phyloP scores from a whole-genome alignment of 2,888 invertebrate species.

The Furcula furcula region DNA sequence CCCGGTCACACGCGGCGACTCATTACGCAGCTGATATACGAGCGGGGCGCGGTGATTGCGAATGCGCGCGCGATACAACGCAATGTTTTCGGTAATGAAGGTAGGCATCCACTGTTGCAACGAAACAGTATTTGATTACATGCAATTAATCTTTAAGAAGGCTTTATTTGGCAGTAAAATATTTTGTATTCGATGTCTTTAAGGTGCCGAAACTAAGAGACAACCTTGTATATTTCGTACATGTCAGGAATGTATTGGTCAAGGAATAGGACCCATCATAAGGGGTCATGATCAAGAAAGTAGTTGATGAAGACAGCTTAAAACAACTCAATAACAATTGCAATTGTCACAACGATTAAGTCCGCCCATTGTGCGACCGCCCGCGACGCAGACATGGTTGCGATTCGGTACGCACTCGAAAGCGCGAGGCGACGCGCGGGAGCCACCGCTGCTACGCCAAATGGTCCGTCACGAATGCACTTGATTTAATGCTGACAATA shows the following conservation, averaged over 20 bases:
- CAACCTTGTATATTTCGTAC: too few relatives aligned
- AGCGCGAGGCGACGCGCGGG: conserved; percentile 1
- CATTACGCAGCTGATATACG: conserved; percentile 66
- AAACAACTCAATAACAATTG: conserved; percentile 5
- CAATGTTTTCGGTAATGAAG: conserved; percentile 37
- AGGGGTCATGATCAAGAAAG: too few relatives aligned
- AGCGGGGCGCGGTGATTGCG: conserved; percentile 40
- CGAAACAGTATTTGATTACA: conserved; percentile 1
- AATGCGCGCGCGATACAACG: conserved; percentile 41
- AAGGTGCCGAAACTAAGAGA: too few relatives aligned
- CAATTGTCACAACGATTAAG: conserved; percentile 5
- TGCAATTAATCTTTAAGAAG: neutral
- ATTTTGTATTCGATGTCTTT: too few relatives aligned
- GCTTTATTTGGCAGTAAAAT: conserved; percentile 3
- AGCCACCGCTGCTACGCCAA: conserved; percentile 26
- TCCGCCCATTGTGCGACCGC: conserved; percentile 11
- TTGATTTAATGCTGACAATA: conserved; percentile 54
- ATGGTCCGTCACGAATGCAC: conserved; percentile 55
- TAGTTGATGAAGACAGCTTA: too few relatives aligned
- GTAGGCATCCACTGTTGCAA: conserved; percentile 12
- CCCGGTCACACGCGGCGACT: conserved; percentile 69
- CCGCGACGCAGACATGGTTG: conserved; percentile 4
- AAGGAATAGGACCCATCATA: too few relatives aligned
- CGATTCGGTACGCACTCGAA: conserved; percentile 1
- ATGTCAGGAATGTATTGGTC: too few relatives aligned